These are phyloP conservation scores for Ctenicera cuprea DNA, from an alignment of 2,888 invertebrate species.

Conservation along the genomic window DNA sequence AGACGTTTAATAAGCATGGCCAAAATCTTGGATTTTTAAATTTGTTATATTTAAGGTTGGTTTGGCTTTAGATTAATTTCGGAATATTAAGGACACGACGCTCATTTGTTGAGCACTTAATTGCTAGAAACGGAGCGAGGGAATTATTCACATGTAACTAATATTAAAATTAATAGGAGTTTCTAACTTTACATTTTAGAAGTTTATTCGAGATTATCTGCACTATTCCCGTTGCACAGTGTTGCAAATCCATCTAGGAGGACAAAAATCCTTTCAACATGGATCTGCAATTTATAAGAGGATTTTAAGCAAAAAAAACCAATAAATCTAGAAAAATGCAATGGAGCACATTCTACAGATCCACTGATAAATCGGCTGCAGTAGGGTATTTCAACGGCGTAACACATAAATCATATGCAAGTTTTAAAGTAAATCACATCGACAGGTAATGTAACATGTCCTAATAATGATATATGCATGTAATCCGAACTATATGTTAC, in stretches of 20 bases:
- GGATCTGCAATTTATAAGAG: slow-evolving; percentile 13
- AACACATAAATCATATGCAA: slow-evolving; percentile 52
- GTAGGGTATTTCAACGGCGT: slow-evolving; percentile 31
- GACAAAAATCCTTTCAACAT: slow-evolving; percentile 13
- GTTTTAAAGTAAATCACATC: slow-evolving; percentile 60
- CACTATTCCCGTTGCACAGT: slow-evolving; percentile 15
- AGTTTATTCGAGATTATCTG: slow-evolving; percentile 36
- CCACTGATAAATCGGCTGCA: slow-evolving; percentile 48
- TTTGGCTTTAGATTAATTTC: slow-evolving; percentile 16
- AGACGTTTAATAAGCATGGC: neutral
- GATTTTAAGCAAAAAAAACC: slow-evolving; percentile 16
- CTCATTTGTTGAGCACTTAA: slow-evolving; percentile 43
- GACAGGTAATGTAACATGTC: slow-evolving; percentile 56
- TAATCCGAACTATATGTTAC: slow-evolving; percentile 31
- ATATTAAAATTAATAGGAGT: slow-evolving; percentile 46
- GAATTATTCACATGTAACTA: slow-evolving; percentile 42
- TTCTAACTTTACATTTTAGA: slow-evolving; percentile 34
- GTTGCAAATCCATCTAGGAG: neutral
- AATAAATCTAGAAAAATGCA: slow-evolving; percentile 38
- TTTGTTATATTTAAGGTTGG: neutral
- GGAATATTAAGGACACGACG: slow-evolving; percentile 23
- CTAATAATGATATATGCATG: slow-evolving; percentile 55
- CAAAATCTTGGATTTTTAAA: neutral
- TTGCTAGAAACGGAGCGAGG: slow-evolving; percentile 29
- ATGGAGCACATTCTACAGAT: slow-evolving; percentile 48